Base-by-base conservation (phyloP, 2,888 invertebrate genomes). In the Philonicus albiceps region DNA sequence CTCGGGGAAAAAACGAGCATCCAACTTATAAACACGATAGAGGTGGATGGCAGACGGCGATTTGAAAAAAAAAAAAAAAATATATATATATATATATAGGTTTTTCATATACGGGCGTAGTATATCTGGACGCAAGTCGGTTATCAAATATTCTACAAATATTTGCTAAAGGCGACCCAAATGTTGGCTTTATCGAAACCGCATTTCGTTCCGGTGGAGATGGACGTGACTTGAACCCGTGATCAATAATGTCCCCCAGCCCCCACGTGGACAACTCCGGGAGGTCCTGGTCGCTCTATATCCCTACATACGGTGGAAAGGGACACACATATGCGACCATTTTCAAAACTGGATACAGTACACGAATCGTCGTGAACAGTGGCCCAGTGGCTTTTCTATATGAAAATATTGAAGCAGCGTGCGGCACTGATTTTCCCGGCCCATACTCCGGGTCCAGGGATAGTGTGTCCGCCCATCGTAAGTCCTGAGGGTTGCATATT, bases 101-200 rank as follows among this genome's bases (percentile, higher is more conserved):
- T n/a, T 37, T 75, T 75, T 31, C 43, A 75, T 85, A 73, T 73
- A 49, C 49, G 49, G 49, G 49, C n/a, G 49, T 49, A 16, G 49
- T 49, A 85, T 87, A 86, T 86, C 84, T 86, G 80, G 87, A 86
- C 85, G 86, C 86, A 87, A 87, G 87, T 87, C 86, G 75, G 87
- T 87, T 87, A 87, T 87, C 86, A 87, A 87, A 87, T 87, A 87
- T 87, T 87, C 87, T 86, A 87, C 86, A 86, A 87, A 87, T 87
- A 87, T 87, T 87, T 87, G 87, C 87, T 86, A 87, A 87, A 86
- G 87, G 86, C 86, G 87, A 87, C 87, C 87, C 86, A 87, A 87
- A 87, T 87, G 86, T 87, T 87, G 87, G 87, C 87, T 86, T 87
- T 87, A 87, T 87, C 87, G 87, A 87, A 87, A 87, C 86, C 87